Conservation (phyloP, 2,797 vertebrate genomes). For the Enteromius anoplus region DNA sequence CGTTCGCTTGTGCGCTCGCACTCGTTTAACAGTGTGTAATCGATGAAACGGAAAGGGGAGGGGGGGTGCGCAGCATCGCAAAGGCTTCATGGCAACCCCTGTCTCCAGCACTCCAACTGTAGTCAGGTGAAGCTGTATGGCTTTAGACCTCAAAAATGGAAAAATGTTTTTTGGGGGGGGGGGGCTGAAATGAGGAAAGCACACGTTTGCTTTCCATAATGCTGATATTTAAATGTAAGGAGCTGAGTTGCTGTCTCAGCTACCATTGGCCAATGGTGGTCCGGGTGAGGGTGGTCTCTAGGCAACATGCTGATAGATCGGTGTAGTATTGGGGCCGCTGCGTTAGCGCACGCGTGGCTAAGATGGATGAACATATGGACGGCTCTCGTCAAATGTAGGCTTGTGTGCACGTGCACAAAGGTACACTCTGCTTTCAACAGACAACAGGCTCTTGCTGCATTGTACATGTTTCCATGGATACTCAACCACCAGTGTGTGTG, state of each 20-base stretch:
- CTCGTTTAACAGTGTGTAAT: conserved; percentile 46
- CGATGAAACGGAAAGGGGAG: conserved; percentile 27
- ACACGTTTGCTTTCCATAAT: background rate
- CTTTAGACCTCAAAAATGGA: background rate
- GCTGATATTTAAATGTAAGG: conserved; percentile 21
- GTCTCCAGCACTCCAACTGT: conserved; percentile 26
- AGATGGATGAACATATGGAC: conserved; percentile 30
- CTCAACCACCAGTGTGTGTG: conserved; percentile 51
- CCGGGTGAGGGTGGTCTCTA: conserved; percentile 40
- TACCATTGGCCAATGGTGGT: conserved; percentile 33
- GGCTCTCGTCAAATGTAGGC: conserved; percentile 7
- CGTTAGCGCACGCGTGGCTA: background rate
- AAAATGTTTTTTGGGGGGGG: background rate
- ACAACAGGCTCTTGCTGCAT: conserved; percentile 61
- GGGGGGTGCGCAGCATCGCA: background rate
- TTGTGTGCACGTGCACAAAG: conserved; percentile 8
- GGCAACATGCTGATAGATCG: conserved; percentile 43
- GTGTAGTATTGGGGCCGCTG: conserved; percentile 26
- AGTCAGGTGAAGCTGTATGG: conserved; percentile 8
- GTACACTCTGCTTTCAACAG: conserved; percentile 49
- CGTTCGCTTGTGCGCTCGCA: background rate
- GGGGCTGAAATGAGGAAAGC: background rate
- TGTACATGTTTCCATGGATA: conserved; percentile 60
- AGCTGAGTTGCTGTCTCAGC: conserved; percentile 12
- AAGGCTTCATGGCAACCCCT: conserved; percentile 49